Conservation (phyloP, 1,140 invertebrate species). For the Pseudomyrmex dendroicus region DNA sequence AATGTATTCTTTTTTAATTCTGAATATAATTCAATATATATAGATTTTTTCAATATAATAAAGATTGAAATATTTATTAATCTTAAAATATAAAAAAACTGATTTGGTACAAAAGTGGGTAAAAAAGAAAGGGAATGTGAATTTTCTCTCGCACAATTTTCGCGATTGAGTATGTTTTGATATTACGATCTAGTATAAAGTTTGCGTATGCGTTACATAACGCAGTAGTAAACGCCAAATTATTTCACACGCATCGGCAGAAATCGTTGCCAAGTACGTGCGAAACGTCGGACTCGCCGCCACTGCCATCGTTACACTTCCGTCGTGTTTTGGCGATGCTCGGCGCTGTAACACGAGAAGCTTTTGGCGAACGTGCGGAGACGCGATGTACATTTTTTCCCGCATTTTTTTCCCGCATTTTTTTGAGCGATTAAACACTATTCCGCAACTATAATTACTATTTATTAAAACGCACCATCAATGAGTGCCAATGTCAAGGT, state of each 20-base stretch:
- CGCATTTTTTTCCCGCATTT: slow-evolving; percentile 72
- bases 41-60: background rate
- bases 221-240: slow-evolving; percentile 77
- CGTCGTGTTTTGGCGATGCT: slow-evolving; percentile 80
- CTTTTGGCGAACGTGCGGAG: slow-evolving; percentile 70
- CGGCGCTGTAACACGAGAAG: slow-evolving; percentile 82
- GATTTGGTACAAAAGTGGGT: background rate
- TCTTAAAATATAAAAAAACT: background rate
- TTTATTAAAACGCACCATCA: slow-evolving; percentile 36
- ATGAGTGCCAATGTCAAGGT: slow-evolving; percentile 44
- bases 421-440: background rate
- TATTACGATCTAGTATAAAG: slow-evolving; percentile 34
- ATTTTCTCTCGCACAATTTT: background rate
- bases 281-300: slow-evolving; percentile 72
- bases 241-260: slow-evolving; percentile 82
- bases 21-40: background rate
- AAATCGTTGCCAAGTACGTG: slow-evolving; percentile 83
- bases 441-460: slow-evolving; percentile 43
- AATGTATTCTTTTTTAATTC: too few relatives aligned
- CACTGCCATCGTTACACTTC: slow-evolving; percentile 40
- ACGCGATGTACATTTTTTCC: slow-evolving; percentile 36
- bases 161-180: slow-evolving; percentile 31
- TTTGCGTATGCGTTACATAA: slow-evolving; percentile 72
- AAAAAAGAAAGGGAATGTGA: background rate
- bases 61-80: background rate